phyloP scores from a whole-genome alignment of 2,797 vertebrate genomes.

The Hemitrygon akajei region DNA sequence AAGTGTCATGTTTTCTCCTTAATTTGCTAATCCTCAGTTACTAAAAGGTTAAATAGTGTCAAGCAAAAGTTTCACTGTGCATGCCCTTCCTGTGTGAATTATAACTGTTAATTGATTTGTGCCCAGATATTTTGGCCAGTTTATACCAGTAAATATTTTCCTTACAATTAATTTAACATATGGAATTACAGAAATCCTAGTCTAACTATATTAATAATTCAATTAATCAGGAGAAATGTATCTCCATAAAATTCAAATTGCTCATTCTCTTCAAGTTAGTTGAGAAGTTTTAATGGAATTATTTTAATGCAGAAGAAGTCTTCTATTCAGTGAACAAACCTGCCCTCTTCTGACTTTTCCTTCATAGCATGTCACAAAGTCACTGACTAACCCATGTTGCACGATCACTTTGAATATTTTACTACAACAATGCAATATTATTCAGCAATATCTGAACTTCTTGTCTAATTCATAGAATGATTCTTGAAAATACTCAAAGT shows the following conservation, averaged over 20 bases:
- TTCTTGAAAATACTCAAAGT: not conserved
- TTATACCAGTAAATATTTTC: not conserved
- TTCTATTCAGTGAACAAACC: conserved; percentile 1
- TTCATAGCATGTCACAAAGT: not conserved
- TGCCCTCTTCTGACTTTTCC: not conserved
- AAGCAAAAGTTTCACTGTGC: not conserved
- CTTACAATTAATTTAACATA: not conserved
- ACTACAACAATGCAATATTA: conserved; percentile 1
- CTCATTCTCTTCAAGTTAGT: not conserved
- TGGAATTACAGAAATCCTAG: not conserved
- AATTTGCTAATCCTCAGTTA: not conserved
- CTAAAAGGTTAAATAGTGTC: conserved; percentile 14
- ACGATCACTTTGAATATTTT: not conserved
- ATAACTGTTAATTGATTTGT: not conserved
- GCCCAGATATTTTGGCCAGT: not conserved
- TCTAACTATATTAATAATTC: not conserved
- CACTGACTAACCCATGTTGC: not conserved
- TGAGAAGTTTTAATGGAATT: not conserved
- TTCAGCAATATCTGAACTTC: not conserved
- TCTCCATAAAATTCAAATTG: not conserved
- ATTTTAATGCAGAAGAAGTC: not conserved
- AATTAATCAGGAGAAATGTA: not conserved
- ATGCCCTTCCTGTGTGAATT: not conserved
- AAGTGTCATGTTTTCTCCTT: not conserved
- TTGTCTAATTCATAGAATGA: not conserved